Evolutionary conservation across 1,140 invertebrate genomes (phyloP), one percentile per base, ranked within the genome.

Genomic region (Limonius californicus): DNA sequence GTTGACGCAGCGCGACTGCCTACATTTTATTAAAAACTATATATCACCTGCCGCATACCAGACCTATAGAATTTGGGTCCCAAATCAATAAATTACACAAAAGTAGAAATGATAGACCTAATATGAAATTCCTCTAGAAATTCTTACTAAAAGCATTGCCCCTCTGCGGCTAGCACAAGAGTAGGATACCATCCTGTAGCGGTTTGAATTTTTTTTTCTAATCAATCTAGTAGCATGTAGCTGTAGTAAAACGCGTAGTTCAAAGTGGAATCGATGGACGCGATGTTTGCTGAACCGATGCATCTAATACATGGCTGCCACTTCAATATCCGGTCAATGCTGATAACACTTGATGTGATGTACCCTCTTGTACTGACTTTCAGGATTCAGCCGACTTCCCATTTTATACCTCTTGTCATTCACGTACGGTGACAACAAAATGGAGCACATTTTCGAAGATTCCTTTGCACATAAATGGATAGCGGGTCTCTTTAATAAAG

Each of bases 21-120:
- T 21, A 21, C 14, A 50, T 50, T 50, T 50, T 50, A 50, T 50
- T 50, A 50, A 50, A 50, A 50, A 50, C 45, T 50, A 50, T 50
- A 50, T 50, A 50, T 50, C 16, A 50, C 45, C 15, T 50, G 16
- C 14, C 45, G 9, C 45, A 50, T 50, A 19, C 45, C 35, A 39
- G 23, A 27, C 23, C 23, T 27, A 27, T 27, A 27, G 23, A 27
- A 27, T 39, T 39, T 39, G 2, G 8, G 35, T 39, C n/a, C 8
- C 8, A 39, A 39, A 39, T 39, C 35, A 14, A 39, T 39, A 39
- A 39, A 39, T 39, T 39, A 39, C 8, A 39, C n/a, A 39, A 27
- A 39, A 39, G 35, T 39, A 39, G 35, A 39, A 2, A 14, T 27
- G 23, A 27, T 27, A 27, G 23, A 27, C 23, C 23, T 27, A 39